A percentile compares a stretch with the other conserved stretches of the same genome.
Conservation (phyloP, 2,888 invertebrate species). For the Terebella lapidaria region DNA sequence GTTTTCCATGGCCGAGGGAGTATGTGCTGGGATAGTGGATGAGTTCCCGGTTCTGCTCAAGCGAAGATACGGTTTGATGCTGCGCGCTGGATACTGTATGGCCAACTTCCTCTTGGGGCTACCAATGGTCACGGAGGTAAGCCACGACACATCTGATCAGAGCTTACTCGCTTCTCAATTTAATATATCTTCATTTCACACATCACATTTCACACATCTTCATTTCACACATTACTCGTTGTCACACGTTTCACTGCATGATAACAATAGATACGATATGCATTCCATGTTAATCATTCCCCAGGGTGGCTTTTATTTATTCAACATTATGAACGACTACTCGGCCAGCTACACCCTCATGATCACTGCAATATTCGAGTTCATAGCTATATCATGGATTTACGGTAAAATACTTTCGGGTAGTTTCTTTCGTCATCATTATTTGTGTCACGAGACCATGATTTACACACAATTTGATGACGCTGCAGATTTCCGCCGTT, state of each 20-base stretch:
- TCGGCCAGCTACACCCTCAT: conserved; percentile 20
- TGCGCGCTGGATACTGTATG: conserved; percentile 35
- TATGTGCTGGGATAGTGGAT: conserved; percentile 46
- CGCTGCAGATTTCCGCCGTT: conserved; percentile 43
- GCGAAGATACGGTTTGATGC: conserved; percentile 29
- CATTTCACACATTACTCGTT: too few relatives aligned
- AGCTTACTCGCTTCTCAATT: background rate
- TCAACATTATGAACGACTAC: conserved; percentile 22
- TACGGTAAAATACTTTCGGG: conserved; percentile 40
- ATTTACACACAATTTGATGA: too few relatives aligned
- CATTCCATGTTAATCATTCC: background rate
- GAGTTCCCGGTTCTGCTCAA: conserved; percentile 35
- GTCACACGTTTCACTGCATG: too few relatives aligned
- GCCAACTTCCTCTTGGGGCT: conserved; percentile 31
- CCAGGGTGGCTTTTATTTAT: conserved; percentile 25
- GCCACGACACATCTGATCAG: too few relatives aligned
- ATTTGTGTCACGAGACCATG: too few relatives aligned
- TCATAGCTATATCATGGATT: conserved; percentile 48
- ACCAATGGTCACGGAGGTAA: conserved; percentile 32
- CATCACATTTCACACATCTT: too few relatives aligned
- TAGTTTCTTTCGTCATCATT: too few relatives aligned
- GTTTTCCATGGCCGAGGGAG: conserved; percentile 51
- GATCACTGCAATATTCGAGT: conserved; percentile 20
- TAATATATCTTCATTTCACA: background rate
- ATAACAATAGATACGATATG: too few relatives aligned